Base-by-base conservation (phyloP, 2,888 invertebrate genomes). In the Bombyx huttoni region DNA sequence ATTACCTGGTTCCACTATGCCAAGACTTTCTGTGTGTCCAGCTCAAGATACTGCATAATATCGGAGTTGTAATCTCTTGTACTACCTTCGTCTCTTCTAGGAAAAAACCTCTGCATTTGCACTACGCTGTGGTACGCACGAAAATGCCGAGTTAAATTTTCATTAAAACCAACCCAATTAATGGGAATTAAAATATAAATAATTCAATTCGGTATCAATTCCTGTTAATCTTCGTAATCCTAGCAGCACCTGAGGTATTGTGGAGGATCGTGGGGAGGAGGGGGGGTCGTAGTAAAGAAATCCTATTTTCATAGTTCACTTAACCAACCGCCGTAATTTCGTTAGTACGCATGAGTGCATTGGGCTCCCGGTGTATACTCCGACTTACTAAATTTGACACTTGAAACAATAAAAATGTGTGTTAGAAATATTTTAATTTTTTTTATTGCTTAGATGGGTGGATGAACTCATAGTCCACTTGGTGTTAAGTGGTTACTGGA, bases 261-360 rank as follows among this genome's bases (percentile, higher is more conserved):
- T 58, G 51, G 54, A 50, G 56, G 52, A 53, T 62, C 56, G 52
- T 54, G 57, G 52, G 48, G 58, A 51, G 54, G 58, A 56, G 60
- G 60, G 64, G 64, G 59, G 63, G 66, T 65, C 62, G 64, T 57
- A 40, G 65, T 61, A 79, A 83, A 85, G 83, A 84, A 87, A 88
- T 86, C 85, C 85, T 85, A 85, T 86, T 87, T 86, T 88, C 86
- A 87, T 87, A 87, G 86, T 87, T 88, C 86, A 86, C 78, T 88
- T 80, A 76, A 78, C 83, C 70, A 70, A 73, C 76, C 79, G 77
- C 68, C 75, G 74, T 88, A 82, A 88, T 85, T 81, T 82, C 60
- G 83, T 88, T 85, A 84, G 56, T 63, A 75, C 83, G 87, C 84
- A 72, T 78, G 82, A 72, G 46, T 68, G 85, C 75, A 78, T 78